These are phyloP conservation scores for Lochmaea capreae DNA, from an alignment of 2,888 invertebrate species.

Conservation along the genomic window DNA sequence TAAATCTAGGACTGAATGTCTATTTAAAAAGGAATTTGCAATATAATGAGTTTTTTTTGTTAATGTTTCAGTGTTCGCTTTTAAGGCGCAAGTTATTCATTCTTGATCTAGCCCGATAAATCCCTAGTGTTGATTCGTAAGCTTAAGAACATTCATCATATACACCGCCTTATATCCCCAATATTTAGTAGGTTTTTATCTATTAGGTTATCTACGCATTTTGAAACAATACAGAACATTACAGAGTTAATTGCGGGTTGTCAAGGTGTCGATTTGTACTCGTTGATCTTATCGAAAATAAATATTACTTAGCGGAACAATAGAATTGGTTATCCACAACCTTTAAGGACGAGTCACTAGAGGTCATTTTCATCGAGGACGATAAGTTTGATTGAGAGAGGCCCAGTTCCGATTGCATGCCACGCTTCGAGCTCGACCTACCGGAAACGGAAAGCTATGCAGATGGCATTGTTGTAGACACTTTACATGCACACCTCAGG, in stretches of 20 bases:
- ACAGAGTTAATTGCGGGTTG: conserved; percentile 65
- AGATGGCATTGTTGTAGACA: conserved; percentile 66
- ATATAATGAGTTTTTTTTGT: not conserved
- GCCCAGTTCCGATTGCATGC: conserved; percentile 66
- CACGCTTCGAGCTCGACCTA: conserved; percentile 53
- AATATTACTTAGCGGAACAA: conserved; percentile 65
- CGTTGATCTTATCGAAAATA: conserved; percentile 66
- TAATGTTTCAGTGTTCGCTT: not conserved
- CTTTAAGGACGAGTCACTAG: conserved; percentile 54
- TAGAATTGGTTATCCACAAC: conserved; percentile 59
- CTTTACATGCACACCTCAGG: conserved; percentile 64
- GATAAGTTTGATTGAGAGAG: conserved; percentile 66
- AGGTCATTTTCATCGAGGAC: conserved; percentile 56
- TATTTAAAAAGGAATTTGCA: not conserved
- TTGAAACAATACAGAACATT: conserved; percentile 65
- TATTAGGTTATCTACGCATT: conserved; percentile 55
- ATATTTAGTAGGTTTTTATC: conserved; percentile 59
- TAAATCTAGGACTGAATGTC: not conserved
- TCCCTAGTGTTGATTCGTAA: conserved; percentile 27
- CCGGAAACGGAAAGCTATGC: conserved; percentile 66
- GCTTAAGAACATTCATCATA: conserved; percentile 51
- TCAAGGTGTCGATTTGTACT: conserved; percentile 67
- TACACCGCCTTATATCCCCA: conserved; percentile 39
- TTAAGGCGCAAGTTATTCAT: conserved; percentile 5
- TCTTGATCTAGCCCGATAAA: conserved; percentile 30